Evolutionary conservation across 1,140 invertebrate genomes (phyloP).

Genomic region (Orius insidiosus): DNA sequence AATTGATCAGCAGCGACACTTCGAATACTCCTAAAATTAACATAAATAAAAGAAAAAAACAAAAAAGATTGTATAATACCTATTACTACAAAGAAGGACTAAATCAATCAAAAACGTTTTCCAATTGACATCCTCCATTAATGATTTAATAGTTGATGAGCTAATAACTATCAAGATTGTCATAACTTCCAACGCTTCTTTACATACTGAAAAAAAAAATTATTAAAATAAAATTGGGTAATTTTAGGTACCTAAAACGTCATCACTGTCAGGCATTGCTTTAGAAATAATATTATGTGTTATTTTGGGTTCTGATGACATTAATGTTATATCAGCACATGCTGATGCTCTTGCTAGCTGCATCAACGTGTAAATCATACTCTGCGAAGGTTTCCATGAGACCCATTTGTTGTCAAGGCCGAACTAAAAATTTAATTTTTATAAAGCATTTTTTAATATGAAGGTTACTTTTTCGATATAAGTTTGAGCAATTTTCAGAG

Average conservation of each 20-base stretch:
- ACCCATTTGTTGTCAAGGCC: conserved; percentile 14
- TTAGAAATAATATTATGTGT: conserved; percentile 3
- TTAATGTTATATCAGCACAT: conserved; percentile 10
- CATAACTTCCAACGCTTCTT: conserved; percentile 81
- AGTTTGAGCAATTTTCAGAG: conserved; percentile 53
- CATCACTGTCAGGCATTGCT: conserved; percentile 24
- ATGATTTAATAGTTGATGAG: conserved; percentile 55
- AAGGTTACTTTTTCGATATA: conserved; percentile 38
- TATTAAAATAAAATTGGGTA: conserved; percentile 7
- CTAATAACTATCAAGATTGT: conserved; percentile 77
- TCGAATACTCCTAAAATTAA: conserved; percentile 29
- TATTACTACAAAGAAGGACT: conserved; percentile 49
- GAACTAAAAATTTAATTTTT: conserved; percentile 5
- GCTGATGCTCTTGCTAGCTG: conserved; percentile 57
- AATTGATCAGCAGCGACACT: conserved; percentile 66
- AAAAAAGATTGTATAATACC: conserved; percentile 22
- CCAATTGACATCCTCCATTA: conserved; percentile 55
- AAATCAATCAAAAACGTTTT: conserved; percentile 77
- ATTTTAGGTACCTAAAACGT: conserved; percentile 20
- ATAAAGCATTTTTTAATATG: not conserved
- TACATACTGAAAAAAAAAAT: conserved; percentile 44
- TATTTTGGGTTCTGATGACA: not conserved
- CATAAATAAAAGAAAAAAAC: no score
- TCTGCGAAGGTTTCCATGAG: conserved; percentile 36
- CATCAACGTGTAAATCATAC: conserved; percentile 49